Evolutionary conservation across 1,140 invertebrate species (phyloP).

Genomic region (Tetramorium parvispinum): DNA sequence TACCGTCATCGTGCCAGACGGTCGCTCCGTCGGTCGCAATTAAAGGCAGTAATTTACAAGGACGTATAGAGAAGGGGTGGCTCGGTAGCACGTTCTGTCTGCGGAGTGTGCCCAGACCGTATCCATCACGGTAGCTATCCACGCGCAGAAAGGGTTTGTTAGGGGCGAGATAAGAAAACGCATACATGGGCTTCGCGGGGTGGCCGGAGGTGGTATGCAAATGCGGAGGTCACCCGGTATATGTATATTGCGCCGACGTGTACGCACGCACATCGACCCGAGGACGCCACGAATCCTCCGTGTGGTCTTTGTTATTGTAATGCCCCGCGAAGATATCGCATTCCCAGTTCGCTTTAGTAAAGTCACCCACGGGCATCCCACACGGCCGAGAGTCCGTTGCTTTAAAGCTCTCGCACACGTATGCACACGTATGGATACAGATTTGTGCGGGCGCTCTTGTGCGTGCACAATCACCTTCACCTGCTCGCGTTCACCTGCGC

Average conservation of each 20-base stretch:
- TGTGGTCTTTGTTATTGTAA: constrained; percentile 73
- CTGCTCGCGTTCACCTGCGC: constrained; percentile 46
- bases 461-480: not conserved
- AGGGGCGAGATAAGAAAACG: constrained; percentile 70
- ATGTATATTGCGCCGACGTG: constrained; percentile 43
- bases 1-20: constrained; percentile 55
- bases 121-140: constrained; percentile 69
- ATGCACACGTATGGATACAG: not conserved
- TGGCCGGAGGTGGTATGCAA: constrained; percentile 66
- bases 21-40: constrained; percentile 47
- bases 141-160: constrained; percentile 70
- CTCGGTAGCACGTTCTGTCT: not conserved
- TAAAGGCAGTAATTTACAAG: constrained; percentile 65
- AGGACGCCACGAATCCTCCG: constrained; percentile 25
- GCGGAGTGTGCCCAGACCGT: constrained; percentile 55
- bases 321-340: constrained; percentile 70
- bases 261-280: constrained; percentile 6
- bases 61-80: not conserved
- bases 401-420: constrained; percentile 3
- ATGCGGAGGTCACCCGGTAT: constrained; percentile 66
- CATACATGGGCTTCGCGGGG: constrained; percentile 68
- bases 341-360: constrained; percentile 64
- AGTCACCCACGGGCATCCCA: constrained; percentile 67
- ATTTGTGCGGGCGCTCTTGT: not conserved
- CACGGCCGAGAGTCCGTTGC: not conserved